Conservation (phyloP, 2,113 vertebrate species). For the Coturnix japonica region DNA sequence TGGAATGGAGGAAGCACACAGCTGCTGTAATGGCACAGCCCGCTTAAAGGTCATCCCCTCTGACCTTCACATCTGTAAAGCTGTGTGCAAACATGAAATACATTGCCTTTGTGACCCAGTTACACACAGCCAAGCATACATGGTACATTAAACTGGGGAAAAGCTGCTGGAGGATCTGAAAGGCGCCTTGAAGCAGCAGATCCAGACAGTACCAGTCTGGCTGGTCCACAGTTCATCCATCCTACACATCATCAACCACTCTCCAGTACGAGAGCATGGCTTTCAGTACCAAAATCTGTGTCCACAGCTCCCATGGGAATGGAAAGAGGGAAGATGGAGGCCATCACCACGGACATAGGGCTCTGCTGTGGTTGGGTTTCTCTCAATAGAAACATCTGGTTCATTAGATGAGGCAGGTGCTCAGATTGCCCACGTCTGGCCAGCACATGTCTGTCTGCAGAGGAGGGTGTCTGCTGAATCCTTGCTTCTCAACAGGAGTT, state of each 20-base stretch:
- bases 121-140: not conserved
- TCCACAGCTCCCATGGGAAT: rapidly evolving
- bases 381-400: not conserved
- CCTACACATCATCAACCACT: not conserved
- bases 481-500: not conserved
- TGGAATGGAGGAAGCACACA: not conserved
- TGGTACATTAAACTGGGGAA: not conserved
- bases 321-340: not conserved
- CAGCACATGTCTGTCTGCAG: not conserved
- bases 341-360: not conserved
- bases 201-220: not conserved
- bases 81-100: not conserved
- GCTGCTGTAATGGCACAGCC: not conserved
- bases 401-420: not conserved
- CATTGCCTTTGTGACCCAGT: not conserved
- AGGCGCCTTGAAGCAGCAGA: not conserved
- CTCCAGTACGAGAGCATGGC: not conserved
- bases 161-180: not conserved
- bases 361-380: not conserved
- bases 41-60: not conserved
- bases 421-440: not conserved
- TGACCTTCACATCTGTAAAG: not conserved
- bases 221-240: not conserved
- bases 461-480: not conserved
- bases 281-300: not conserved